These are phyloP conservation scores for Trinectes maculatus DNA, from an alignment of 2,113 vertebrate genomes.

Conservation along the genomic window DNA sequence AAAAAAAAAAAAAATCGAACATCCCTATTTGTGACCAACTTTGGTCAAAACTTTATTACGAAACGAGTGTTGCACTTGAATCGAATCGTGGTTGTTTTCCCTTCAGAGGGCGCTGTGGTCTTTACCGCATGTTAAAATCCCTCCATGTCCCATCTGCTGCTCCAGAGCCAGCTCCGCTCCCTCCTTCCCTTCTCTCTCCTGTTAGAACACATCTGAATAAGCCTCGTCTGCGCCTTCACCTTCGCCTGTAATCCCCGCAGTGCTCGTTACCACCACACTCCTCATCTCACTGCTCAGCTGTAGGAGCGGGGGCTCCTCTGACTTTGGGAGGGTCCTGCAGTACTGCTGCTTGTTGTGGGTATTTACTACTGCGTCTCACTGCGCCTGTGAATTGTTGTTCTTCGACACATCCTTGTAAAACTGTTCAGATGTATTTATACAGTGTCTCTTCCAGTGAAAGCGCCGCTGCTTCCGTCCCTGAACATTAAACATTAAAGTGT, in stretches of 20 bases:
- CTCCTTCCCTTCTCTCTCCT: slow-evolving; percentile 31
- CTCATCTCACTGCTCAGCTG: slow-evolving; percentile 66
- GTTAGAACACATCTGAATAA: slow-evolving; percentile 58
- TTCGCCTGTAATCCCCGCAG: slow-evolving; percentile 57
- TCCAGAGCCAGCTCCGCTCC: slow-evolving; percentile 18
- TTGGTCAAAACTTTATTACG: slow-evolving; percentile 2
- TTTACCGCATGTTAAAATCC: slow-evolving; percentile 43
- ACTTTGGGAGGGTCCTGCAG: slow-evolving; percentile 47
- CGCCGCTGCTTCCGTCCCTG: slow-evolving; percentile 28
- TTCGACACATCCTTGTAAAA: slow-evolving; percentile 61
- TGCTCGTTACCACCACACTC: slow-evolving; percentile 61
- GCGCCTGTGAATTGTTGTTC: slow-evolving; percentile 47
- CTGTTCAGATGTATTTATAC: slow-evolving; percentile 65
- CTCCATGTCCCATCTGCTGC: slow-evolving; percentile 11
- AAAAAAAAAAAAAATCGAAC: too few relatives aligned
- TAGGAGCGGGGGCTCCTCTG: slow-evolving; percentile 43
- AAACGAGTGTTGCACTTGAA: not conserved
- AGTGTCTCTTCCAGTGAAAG: slow-evolving; percentile 41
- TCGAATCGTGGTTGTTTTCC: slow-evolving; percentile 11
- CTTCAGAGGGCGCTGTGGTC: not conserved
- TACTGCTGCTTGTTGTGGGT: slow-evolving; percentile 51
- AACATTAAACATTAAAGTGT: slow-evolving; percentile 70
- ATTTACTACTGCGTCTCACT: slow-evolving; percentile 47
- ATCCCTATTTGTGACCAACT: too few relatives aligned
- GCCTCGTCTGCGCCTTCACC: slow-evolving; percentile 36